Base-by-base conservation (phyloP, 2,888 invertebrate species). In the Glomeris marginata region DNA sequence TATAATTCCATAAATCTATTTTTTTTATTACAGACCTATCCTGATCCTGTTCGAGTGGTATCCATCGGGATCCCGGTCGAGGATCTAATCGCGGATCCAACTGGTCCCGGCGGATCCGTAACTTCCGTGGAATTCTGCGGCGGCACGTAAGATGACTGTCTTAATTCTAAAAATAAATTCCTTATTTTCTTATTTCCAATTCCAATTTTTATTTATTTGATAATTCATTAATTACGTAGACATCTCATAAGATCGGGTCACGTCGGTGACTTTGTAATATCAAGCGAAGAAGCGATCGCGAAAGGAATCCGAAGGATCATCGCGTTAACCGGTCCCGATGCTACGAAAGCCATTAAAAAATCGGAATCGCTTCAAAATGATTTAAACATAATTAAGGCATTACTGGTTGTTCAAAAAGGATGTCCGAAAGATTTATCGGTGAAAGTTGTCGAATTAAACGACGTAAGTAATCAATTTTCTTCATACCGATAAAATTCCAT, bases 101-200 rank as follows among this genome's bases (percentile, higher is more conserved):
- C 82, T 49, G 77, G 83, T 20, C 75, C 78, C 18, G 77, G 74
- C 38, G 95, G 84, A 1, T 76, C 77, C 45, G 73, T 80, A 52
- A 94, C 94, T 0, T 94, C 97, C 1, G 86, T 99, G 5, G 98
- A 99, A 71, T 98, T 99, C 72, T 99, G 98, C 69, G 98, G 98
- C 51, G 98, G 98, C 59, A 98, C 98, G 77, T 78, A 63, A 71
- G 76, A 71, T 35, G 16, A 5, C n/a, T n/a, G n/a, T n/a, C n/a
- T n/a, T n/a, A n/a, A n/a, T n/a, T n/a, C n/a, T n/a, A n/a, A n/a
- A n/a, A n/a, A 49, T 33, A 33, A 10, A 43, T 38, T 38, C 36
- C 28, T n/a, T n/a, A 21, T 40, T 53, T 40, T 49, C 13, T 34
- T 21, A 41, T 40, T 15, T 40, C n/a, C 15, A 40, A 20, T 38